Evolutionary conservation across 2,113 vertebrate species (phyloP), one percentile per base, ranked within the genome.

Genomic region (Circaetus gallicus): DNA sequence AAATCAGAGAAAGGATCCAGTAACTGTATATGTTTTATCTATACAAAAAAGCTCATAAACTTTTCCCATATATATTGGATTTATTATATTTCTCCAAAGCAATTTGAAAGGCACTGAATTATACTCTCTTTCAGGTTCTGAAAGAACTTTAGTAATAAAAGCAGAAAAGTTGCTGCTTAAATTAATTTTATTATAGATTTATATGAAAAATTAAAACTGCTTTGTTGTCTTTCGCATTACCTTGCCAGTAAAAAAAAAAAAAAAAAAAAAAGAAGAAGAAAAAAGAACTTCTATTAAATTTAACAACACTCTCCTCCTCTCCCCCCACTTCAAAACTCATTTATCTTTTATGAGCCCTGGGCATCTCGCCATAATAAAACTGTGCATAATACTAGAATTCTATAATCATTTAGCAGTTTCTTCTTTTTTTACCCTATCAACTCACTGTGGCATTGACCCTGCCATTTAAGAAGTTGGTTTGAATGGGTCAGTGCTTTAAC

Each of bases 111-210:
- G 34, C 83, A 95, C 76, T 97, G 96, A 98, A 97, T 98, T 98
- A 97, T 92, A 84, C 61, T 97, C 32, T 21, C 47, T 97, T 97
- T 97, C 93, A 95, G 95, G 50, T 97, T 97, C 77, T 89, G 88
- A 95, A 93, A 97, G 91, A 97, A 97, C 85, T 72, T 56, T 67
- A 97, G 96, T 90, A 98, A 98, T 98, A 97, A 98, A 98, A 97
- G 53, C 73, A 96, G 76, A 97, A 97, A 98, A 97, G 93, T 98
- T 98, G 96, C 89, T 95, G 93, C 93, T 89, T 93, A 98, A 98
- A 98, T 98, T 98, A 22, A 97, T 98, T 98, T 98, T 98, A 59
- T 82, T 97, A 97, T 97, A 97, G 97, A 98, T 98, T 98, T 98
- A 98, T 98, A 97, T 93, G 82, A 97, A 98, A 98, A 98, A 59